Base-by-base conservation (phyloP, 2,797 vertebrate species). In the Pelobates cultripes region DNA sequence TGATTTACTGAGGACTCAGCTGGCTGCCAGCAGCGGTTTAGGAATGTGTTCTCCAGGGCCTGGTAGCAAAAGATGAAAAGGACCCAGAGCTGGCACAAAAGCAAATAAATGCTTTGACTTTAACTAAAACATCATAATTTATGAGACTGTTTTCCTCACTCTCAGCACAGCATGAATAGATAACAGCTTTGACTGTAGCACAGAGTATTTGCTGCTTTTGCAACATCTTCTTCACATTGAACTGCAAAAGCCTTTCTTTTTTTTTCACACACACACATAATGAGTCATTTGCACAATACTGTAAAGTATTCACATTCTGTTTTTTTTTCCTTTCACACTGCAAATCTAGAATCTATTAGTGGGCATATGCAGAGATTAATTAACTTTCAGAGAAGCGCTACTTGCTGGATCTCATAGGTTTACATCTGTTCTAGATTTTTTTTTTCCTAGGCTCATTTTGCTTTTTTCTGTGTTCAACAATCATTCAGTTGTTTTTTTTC, bases 41-140 rank as follows among this genome's bases (percentile, higher is more conserved):
- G 90, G 90, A 91, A 90, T 88, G 86, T 88, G 81, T 88, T 92
- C 85, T 92, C 92, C 88, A 90, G 92, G 88, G 91, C 89, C 88
- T 84, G 85, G 85, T 86, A 90, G 88, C 91, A 88, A 67, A 87
- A 93, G 90, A 93, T 93, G 91, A 93, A 94, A 94, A 92, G 88
- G 86, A 87, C 90, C 89, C 86, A 89, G 90, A 91, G 90, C 90
- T 92, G 91, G 90, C 91, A 92, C 90, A 87, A 94, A 93, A 91
- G 91, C 90, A 93, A 92, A 89, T 93, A 92, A 92, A 90, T 79
- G 80, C 90, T 90, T 91, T 90, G 90, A 89, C 91, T 93, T 92
- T 91, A 92, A 91, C 90, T 92, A 92, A 93, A 93, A 91, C 88
- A 89, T 90, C 86, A 87, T 92, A 89, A 92, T 94, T 93, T 93